These are phyloP conservation scores for Mnemiopsis leidyi DNA, from an alignment of 37 sponge, comb jelly and placozoan genomes.

Conservation along the genomic window DNA sequence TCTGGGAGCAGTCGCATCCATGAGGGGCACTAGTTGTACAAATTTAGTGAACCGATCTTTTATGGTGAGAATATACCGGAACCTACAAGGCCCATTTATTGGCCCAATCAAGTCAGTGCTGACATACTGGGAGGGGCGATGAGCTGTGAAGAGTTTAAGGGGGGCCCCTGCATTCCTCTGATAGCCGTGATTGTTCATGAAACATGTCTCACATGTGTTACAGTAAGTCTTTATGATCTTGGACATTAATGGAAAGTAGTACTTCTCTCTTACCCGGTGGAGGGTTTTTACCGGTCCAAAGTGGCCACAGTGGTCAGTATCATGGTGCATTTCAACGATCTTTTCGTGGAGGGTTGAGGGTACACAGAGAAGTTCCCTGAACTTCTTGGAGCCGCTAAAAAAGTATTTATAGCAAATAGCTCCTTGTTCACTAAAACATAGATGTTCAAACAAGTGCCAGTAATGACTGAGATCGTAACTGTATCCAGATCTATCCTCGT, in stretches of 20 bases:
- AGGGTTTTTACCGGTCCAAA: conserved; percentile 22
- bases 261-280: conserved; percentile 37
- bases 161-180: conserved; percentile 5
- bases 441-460: conserved; percentile 36
- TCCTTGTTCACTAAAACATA: neutral
- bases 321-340: neutral
- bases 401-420: neutral
- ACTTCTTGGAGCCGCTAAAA: conserved; percentile 8
- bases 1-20: neutral
- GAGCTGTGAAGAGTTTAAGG: conserved; percentile 7
- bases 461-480: neutral
- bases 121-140: neutral
- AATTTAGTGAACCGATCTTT: conserved; percentile 9
- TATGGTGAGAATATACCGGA: neutral
- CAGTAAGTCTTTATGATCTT: neutral
- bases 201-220: neutral
- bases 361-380: conserved; percentile 10
- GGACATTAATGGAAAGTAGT: neutral
- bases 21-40: neutral
- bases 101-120: conserved; percentile 9
- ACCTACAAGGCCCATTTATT: conserved; percentile 3
- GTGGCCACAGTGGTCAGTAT: neutral
- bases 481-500: neutral
- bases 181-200: neutral
- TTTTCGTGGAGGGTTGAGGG: neutral